Percentiles rank a stretch among this genome's conserved stretches.
Conservation (phyloP, 1,140 invertebrate genomes). For the Hormaphis cornu region DNA sequence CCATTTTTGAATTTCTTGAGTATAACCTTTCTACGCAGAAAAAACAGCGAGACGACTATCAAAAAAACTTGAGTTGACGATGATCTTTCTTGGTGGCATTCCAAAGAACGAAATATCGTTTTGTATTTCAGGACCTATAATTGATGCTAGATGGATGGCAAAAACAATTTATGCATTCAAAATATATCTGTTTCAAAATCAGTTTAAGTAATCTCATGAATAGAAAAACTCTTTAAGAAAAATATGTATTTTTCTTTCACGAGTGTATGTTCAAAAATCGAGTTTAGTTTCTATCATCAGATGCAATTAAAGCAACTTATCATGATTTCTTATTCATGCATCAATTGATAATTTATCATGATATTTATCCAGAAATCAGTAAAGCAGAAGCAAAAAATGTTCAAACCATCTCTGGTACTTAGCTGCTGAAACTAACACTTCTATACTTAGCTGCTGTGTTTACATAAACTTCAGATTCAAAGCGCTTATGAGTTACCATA, state of each 20-base stretch:
- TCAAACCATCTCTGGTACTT: conserved; percentile 39
- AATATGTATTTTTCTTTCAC: not conserved
- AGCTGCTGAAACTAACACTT: conserved; percentile 32
- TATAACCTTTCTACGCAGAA: conserved; percentile 9
- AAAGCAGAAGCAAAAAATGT: conserved; percentile 34
- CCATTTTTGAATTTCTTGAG: not conserved
- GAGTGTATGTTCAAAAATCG: not conserved
- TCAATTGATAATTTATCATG: conserved; percentile 14
- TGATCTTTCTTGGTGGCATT: conserved; percentile 6
- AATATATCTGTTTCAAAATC: not conserved
- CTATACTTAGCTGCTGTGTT: no score
- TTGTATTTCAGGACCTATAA: not conserved
- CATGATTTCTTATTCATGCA: conserved; percentile 30
- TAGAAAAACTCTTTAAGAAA: not conserved
- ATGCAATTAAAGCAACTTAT: conserved; percentile 20
- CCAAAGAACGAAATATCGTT: not conserved
- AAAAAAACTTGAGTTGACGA: conserved; percentile 37
- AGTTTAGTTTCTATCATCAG: not conserved
- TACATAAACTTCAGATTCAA: no score
- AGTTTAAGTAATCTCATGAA: not conserved
- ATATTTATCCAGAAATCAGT: conserved; percentile 28
- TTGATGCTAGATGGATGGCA: not conserved
- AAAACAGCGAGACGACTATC: conserved; percentile 40
- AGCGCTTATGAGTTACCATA: no score
- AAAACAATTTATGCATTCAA: not conserved